Evolutionary conservation across 2,113 vertebrate species (phyloP).

Genomic region (Tenebrosternarchus preto): DNA sequence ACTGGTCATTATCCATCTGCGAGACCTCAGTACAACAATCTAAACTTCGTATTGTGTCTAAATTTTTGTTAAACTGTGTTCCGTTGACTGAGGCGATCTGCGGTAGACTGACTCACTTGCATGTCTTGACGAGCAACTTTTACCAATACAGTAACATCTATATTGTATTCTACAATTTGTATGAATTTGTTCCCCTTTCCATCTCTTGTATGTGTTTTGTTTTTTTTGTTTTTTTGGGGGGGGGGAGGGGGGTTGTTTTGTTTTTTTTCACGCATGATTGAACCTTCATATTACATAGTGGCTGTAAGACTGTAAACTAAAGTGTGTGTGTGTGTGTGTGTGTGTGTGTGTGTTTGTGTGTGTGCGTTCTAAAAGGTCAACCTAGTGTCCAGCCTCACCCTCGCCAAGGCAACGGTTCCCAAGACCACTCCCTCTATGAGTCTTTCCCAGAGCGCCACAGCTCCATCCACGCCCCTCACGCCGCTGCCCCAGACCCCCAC

Average conservation of each 20-base stretch:
- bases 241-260: no score
- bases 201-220: background rate
- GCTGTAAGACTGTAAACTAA: background rate
- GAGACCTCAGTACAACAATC: background rate
- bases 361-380: conserved; percentile 78
- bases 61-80: no score
- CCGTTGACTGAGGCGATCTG: no score
- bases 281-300: background rate
- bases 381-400: conserved; percentile 86
- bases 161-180: conserved; percentile 7
- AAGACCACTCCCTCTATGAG: conserved; percentile 88
- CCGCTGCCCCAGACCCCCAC: conserved; percentile 87
- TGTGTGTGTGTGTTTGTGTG: conserved; percentile 11
- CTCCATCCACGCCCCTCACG: conserved; percentile 91
- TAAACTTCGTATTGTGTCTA: background rate
- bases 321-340: background rate
- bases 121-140: no score
- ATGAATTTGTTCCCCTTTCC: no score
- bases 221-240: background rate
- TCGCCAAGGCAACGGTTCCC: conserved; percentile 84
- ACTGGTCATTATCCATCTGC: background rate
- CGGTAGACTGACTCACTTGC: no score
- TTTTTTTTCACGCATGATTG: background rate
- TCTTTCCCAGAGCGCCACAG: conserved; percentile 93
- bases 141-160: conserved; percentile 2